phyloP scores from a whole-genome alignment of 2,888 invertebrate genomes.

The Drosophila rellima region DNA sequence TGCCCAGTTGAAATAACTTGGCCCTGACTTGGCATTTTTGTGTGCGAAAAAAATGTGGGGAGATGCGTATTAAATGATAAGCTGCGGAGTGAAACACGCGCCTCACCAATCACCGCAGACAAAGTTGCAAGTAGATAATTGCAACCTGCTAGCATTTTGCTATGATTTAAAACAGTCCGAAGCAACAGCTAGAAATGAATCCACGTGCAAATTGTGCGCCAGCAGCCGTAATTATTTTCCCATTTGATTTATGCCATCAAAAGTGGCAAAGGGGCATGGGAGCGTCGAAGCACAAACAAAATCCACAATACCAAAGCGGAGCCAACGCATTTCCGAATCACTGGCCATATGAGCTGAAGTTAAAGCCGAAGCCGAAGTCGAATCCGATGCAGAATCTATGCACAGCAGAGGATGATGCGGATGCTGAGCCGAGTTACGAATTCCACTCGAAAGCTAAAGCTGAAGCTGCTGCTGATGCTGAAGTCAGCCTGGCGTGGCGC shows the following conservation, averaged over 20 bases:
- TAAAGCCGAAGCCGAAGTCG: slow-evolving; percentile 12
- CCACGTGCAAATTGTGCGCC: slow-evolving; percentile 77
- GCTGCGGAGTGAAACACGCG: slow-evolving; percentile 57
- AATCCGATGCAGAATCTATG: slow-evolving; percentile 4
- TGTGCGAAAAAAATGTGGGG: slow-evolving; percentile 70
- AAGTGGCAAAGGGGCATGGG: slow-evolving; percentile 13
- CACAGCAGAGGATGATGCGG: not conserved
- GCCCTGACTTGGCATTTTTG: slow-evolving; percentile 36
- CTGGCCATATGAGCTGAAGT: slow-evolving; percentile 59
- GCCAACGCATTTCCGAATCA: slow-evolving; percentile 67
- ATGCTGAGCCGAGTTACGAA: not conserved
- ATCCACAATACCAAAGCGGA: slow-evolving; percentile 21
- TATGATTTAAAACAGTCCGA: slow-evolving; percentile 69
- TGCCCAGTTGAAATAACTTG: slow-evolving; percentile 19
- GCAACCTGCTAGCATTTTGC: slow-evolving; percentile 68
- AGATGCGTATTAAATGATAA: slow-evolving; percentile 79
- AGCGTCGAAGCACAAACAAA: slow-evolving; percentile 6
- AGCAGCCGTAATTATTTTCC: slow-evolving; percentile 82
- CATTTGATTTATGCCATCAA: slow-evolving; percentile 81
- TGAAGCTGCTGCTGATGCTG: slow-evolving; percentile 7
- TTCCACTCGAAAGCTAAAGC: not conserved
- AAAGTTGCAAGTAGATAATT: slow-evolving; percentile 61
- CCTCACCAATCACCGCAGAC: slow-evolving; percentile 46
- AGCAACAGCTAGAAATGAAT: slow-evolving; percentile 61
- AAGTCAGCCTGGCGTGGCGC: slow-evolving; percentile 62